These are phyloP conservation scores for Muscicapa comitata DNA, from an alignment of 2,797 vertebrate species.

Conservation along the genomic window DNA sequence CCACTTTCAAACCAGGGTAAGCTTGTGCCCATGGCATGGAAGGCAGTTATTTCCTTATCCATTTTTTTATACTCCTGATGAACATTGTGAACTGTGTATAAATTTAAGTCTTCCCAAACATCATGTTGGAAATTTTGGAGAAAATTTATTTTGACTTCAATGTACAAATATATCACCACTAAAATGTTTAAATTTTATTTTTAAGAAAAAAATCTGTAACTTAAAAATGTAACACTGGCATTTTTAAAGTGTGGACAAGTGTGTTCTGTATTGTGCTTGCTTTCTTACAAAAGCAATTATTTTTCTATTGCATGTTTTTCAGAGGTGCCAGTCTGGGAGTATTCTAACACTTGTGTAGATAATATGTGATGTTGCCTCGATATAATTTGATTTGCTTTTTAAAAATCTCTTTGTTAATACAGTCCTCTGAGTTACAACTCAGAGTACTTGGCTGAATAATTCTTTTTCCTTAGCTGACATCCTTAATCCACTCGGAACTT, in stretches of 20 bases:
- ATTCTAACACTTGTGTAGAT: neutral
- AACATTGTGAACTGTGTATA: neutral
- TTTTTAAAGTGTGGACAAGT: neutral
- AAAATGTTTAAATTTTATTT: neutral
- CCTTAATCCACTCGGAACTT: neutral
- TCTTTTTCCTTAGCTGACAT: neutral
- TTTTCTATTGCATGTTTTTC: neutral
- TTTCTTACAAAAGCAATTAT: neutral
- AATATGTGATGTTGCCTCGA: neutral
- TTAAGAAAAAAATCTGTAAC: neutral
- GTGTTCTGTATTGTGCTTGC: neutral
- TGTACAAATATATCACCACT: neutral
- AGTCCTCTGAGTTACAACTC: neutral
- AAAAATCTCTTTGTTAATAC: neutral
- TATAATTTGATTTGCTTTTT: neutral
- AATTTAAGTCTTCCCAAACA: neutral
- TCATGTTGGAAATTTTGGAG: neutral
- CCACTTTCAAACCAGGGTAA: neutral
- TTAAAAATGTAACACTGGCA: neutral
- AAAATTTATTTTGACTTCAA: neutral
- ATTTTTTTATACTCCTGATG: neutral
- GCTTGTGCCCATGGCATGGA: rapidly evolving
- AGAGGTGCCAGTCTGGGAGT: neutral
- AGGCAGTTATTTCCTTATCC: neutral
- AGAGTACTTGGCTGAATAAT: neutral